These are phyloP conservation scores for Drosophila ananassae DNA, from an alignment of 1,140 invertebrate species.

Conservation along the genomic window DNA sequence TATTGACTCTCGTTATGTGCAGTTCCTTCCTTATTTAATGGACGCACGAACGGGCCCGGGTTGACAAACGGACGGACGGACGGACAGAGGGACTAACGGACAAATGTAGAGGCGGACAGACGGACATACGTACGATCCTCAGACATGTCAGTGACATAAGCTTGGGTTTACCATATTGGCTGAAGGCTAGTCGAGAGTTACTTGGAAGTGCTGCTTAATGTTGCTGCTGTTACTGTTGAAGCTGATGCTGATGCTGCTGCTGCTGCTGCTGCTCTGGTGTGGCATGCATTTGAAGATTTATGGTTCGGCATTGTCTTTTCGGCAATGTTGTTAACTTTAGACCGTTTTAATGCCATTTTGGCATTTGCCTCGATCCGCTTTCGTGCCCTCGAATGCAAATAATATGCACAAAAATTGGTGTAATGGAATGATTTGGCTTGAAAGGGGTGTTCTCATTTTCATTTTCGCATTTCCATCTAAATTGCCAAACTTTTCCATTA, in stretches of 20 bases:
- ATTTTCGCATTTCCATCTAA: not conserved
- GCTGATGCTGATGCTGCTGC: slow-evolving; percentile 31
- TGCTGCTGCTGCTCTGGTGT: slow-evolving; percentile 57
- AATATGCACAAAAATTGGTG: slow-evolving; percentile 66
- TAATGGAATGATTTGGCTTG: slow-evolving; percentile 57
- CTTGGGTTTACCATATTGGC: slow-evolving; percentile 77
- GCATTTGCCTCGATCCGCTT: slow-evolving; percentile 51
- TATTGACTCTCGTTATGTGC: slow-evolving; percentile 81
- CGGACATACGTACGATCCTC: slow-evolving; percentile 45
- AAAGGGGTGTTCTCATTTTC: not conserved
- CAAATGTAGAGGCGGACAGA: slow-evolving; percentile 21
- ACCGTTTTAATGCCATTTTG: slow-evolving; percentile 47
- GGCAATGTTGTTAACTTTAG: slow-evolving; percentile 77
- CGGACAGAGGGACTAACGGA: slow-evolving; percentile 23
- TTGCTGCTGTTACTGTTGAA: slow-evolving; percentile 26
- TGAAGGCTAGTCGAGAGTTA: slow-evolving; percentile 79
- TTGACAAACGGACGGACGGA: slow-evolving; percentile 62
- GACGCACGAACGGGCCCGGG: slow-evolving; percentile 70
- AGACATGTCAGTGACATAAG: slow-evolving; percentile 81
- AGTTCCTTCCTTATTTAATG: slow-evolving; percentile 82
- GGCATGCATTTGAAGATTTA: slow-evolving; percentile 80
- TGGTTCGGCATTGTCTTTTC: slow-evolving; percentile 77
- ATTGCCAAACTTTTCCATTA: no score
- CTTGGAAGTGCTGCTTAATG: slow-evolving; percentile 68
- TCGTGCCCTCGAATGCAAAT: slow-evolving; percentile 61